These are phyloP conservation scores for Perithous albicinctus DNA, from an alignment of 2,888 invertebrate genomes.

Conservation along the genomic window DNA sequence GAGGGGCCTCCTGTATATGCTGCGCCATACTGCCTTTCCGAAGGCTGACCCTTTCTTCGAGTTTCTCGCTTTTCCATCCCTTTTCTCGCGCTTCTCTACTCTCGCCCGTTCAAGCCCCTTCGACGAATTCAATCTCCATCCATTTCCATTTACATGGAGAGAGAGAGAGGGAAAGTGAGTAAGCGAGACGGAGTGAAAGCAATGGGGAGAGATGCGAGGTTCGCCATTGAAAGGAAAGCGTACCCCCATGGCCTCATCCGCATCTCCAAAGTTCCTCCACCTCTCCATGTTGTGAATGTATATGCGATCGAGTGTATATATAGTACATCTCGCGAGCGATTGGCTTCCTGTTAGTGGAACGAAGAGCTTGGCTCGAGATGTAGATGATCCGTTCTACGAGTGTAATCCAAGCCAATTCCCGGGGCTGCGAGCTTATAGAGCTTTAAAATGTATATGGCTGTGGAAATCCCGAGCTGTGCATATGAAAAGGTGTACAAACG, in stretches of 20 bases:
- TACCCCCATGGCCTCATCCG: constrained; percentile 51
- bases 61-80: constrained; percentile 53
- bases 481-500: not conserved
- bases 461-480: constrained; percentile 7
- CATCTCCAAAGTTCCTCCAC: constrained; percentile 38
- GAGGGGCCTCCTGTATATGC: constrained; percentile 16
- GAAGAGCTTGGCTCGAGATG: constrained; percentile 62
- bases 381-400: constrained; percentile 64
- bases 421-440: constrained; percentile 46
- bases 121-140: constrained; percentile 74
- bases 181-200: not conserved
- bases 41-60: constrained; percentile 66
- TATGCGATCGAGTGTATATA: constrained; percentile 18
- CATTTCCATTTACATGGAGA: constrained; percentile 73
- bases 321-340: constrained; percentile 3
- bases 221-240: constrained; percentile 48
- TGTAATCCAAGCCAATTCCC: constrained; percentile 66
- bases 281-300: constrained; percentile 19
- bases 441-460: constrained; percentile 56
- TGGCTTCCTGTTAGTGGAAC: constrained; percentile 7
- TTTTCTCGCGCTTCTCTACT: constrained; percentile 37
- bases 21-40: not conserved
- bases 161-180: constrained; percentile 34
- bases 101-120: constrained; percentile 54
- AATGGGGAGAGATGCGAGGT: constrained; percentile 28